Evolutionary conservation across 2,888 invertebrate genomes (phyloP), one percentile per base, ranked within the genome.

Genomic region (Pantelozetes paolii): DNA sequence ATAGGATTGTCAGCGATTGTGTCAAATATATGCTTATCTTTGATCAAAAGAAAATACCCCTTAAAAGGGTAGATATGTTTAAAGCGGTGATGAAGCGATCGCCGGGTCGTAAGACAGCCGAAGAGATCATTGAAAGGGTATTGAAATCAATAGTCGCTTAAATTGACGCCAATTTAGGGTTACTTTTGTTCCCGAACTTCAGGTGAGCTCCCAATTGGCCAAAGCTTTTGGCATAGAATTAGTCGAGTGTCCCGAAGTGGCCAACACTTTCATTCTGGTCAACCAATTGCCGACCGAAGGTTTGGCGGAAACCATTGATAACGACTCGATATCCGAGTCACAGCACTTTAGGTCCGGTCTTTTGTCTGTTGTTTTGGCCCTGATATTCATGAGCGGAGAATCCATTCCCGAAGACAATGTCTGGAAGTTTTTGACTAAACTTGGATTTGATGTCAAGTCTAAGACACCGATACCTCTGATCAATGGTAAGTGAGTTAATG

Each of bases 391-490:
- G 73, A 69, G 45, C 15, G 70, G 57, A 11, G 36, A 30, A 15
- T n/a, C 45, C 8, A 8, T 45, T 48, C 32, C n/a, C 18, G 73
- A 73, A 54, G 69, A 73, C 48, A 1, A 32, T 9, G 15, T 73
- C 26, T 73, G 73, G 73, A 73, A 73, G 32, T 73, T 73, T 23
- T 11, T 73, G 36, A 8, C 8, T 1, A 73, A 69, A 50, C 28
- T 73, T 13, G 54, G 54, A 30, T 45, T 67, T 20, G 67, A 64
- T 40, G 13, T 20, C 18, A 69, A 69, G 9, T 69, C 70, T 11
- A 73, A 73, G 40, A 0, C 42, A 20, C 26, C 40, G 15, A 40
- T 23, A 1, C 13, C 42, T 23, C 6, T 0, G 23, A 42, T 67
- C 9, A 36, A 67, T 20, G 40, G 67, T 67, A 40, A 30, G 28